Evolutionary conservation across 2,888 invertebrate species (phyloP).

Genomic region (Nemotelus nigrinus): DNA sequence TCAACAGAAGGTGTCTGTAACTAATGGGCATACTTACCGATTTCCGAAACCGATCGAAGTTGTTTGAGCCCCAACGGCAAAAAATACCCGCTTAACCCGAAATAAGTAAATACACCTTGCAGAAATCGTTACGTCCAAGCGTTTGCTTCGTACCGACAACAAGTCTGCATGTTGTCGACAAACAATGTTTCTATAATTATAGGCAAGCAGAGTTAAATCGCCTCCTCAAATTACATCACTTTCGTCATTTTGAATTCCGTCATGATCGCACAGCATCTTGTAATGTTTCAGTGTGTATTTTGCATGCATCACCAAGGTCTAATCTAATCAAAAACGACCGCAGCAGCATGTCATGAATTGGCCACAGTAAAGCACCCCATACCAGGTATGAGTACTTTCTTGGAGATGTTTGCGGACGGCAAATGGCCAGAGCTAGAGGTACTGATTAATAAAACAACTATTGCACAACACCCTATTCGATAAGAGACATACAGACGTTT

Average conservation of each 20-base stretch:
- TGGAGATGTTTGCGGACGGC: too few relatives aligned
- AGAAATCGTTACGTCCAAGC: not conserved
- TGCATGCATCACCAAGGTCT: conserved; percentile 22
- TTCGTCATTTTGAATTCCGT: conserved; percentile 20
- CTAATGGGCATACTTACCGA: conserved; percentile 25
- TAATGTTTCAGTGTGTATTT: not conserved
- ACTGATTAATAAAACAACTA: too few relatives aligned
- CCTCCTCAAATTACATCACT: conserved; percentile 25
- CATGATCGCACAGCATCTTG: conserved; percentile 29
- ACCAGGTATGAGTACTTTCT: too few relatives aligned
- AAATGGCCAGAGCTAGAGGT: too few relatives aligned
- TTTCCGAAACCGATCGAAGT: conserved; percentile 28
- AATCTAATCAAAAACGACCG: not conserved
- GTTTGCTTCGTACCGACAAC: not conserved
- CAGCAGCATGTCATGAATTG: not conserved
- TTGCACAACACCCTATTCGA: too few relatives aligned
- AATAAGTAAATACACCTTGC: conserved; percentile 21
- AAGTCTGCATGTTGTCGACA: conserved; percentile 1
- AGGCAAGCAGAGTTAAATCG: not conserved
- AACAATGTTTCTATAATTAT: conserved; percentile 19
- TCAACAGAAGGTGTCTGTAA: conserved; percentile 22
- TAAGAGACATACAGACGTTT: too few relatives aligned
- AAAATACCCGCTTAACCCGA: conserved; percentile 15
- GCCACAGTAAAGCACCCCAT: not conserved
- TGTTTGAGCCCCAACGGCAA: not conserved